Percentiles rank a stretch among this genome's conserved stretches.
These are phyloP conservation scores for Drosophila pullipes DNA, from an alignment of 2,888 invertebrate species.

Conservation along the genomic window DNA sequence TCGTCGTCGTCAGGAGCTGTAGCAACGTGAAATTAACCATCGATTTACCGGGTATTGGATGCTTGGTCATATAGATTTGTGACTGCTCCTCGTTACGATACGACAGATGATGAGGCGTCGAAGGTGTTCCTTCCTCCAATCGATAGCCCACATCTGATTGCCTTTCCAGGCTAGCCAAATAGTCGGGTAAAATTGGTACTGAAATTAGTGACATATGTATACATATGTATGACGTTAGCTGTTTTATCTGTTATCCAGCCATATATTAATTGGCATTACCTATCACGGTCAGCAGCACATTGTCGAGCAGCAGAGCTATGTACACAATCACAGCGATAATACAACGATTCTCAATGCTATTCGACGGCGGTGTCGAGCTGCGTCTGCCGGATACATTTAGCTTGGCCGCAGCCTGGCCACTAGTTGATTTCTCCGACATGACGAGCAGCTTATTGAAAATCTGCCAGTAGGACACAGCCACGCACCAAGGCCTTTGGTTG, in stretches of 20 bases:
- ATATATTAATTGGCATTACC: conserved; percentile 87
- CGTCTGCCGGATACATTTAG: conserved; percentile 49
- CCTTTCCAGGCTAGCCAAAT: conserved; percentile 87
- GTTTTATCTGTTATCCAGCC: conserved; percentile 11
- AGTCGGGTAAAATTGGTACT: conserved; percentile 94
- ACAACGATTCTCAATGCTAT: conserved; percentile 73
- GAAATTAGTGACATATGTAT: conserved; percentile 34
- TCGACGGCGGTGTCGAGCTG: conserved; percentile 54
- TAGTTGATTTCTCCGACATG: conserved; percentile 59
- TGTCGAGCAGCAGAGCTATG: conserved; percentile 92
- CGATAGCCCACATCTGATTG: conserved; percentile 47
- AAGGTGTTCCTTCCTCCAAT: conserved; percentile 22
- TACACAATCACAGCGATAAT: conserved; percentile 88
- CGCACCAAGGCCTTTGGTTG: conserved; percentile 8
- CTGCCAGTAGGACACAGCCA: conserved; percentile 16
- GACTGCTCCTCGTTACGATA: conserved; percentile 72
- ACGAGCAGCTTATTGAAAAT: conserved; percentile 31
- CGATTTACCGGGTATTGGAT: conserved; percentile 85
- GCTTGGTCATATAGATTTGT: conserved; percentile 82
- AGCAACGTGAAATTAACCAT: conserved; percentile 83
- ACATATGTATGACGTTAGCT: neutral
- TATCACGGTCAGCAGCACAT: conserved; percentile 94
- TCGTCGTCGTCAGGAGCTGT: conserved; percentile 53
- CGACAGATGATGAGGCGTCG: conserved; percentile 72
- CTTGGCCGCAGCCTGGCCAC: conserved; percentile 50